Evolutionary conservation across 1,140 invertebrate species (phyloP).

Genomic region (Gyrodactylus salaris): DNA sequence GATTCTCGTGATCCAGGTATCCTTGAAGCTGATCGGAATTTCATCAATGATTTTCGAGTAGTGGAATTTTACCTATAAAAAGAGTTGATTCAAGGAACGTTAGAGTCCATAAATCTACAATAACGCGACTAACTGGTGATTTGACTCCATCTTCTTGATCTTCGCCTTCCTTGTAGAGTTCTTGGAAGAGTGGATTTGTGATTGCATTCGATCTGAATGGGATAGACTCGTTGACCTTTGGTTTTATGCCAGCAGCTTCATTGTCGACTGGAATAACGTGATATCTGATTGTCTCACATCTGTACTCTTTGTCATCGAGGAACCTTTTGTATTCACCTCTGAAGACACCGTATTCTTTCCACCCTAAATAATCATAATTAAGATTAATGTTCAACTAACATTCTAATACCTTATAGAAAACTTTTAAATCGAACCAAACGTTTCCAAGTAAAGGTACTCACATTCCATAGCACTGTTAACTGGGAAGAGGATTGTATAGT

Average conservation of each 20-base stretch:
- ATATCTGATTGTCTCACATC: background rate
- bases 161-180: background rate
- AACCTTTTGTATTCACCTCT: background rate
- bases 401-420: too few species aligned
- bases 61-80: background rate
- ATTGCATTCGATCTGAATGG: background rate
- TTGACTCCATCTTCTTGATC: background rate
- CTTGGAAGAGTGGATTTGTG: background rate
- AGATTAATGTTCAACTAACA: background rate
- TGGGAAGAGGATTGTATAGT: slow-evolving; percentile 1
- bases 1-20: background rate
- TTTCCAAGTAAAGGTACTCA: background rate
- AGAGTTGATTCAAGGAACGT: background rate
- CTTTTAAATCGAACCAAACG: too few species aligned
- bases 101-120: too few species aligned
- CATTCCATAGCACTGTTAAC: background rate
- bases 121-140: background rate
- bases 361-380: slow-evolving; percentile 2
- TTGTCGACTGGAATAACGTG: background rate
- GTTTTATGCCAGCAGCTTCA: background rate
- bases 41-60: background rate
- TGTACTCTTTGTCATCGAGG: background rate
- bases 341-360: background rate
- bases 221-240: background rate
- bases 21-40: background rate